Conservation (phyloP, 2,113 vertebrate species). For the Ivindomyrus marchei region DNA sequence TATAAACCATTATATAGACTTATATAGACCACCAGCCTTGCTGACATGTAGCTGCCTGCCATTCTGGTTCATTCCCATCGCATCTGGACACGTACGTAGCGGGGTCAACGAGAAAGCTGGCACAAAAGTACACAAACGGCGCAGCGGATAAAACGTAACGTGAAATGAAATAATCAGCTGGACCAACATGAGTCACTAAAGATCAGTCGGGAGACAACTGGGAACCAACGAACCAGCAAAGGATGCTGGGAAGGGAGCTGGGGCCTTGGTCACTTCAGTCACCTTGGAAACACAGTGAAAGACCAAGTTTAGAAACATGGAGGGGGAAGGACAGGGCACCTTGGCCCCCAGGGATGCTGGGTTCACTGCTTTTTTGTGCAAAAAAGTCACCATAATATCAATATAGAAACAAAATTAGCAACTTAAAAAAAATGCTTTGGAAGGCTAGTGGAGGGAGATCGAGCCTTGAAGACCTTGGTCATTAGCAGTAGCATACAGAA, state of each 20-base stretch:
- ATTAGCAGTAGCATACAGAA: not conserved
- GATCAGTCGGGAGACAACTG: not conserved
- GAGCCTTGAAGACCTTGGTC: not conserved
- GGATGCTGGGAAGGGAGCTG: not conserved
- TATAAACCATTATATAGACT: conserved; percentile 6
- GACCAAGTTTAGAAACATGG: not conserved
- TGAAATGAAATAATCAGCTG: not conserved
- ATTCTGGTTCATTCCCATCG: not conserved
- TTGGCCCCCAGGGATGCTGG: not conserved
- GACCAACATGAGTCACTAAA: not conserved
- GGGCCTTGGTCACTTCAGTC: not conserved
- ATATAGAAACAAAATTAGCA: not conserved
- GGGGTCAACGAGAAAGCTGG: not conserved
- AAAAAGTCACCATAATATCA: not conserved
- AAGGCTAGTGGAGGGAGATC: not conserved
- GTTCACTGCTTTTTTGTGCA: not conserved
- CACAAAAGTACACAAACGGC: not conserved
- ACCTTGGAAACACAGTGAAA: not conserved
- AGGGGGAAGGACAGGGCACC: not conserved
- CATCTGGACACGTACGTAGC: not conserved
- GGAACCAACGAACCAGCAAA: not conserved
- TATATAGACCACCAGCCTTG: not conserved
- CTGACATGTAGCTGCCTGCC: not conserved
- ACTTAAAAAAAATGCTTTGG: not conserved
- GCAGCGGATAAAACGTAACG: not conserved